Evolutionary conservation across 2,797 vertebrate species (phyloP).

Genomic region (Euthynnus affinis): DNA sequence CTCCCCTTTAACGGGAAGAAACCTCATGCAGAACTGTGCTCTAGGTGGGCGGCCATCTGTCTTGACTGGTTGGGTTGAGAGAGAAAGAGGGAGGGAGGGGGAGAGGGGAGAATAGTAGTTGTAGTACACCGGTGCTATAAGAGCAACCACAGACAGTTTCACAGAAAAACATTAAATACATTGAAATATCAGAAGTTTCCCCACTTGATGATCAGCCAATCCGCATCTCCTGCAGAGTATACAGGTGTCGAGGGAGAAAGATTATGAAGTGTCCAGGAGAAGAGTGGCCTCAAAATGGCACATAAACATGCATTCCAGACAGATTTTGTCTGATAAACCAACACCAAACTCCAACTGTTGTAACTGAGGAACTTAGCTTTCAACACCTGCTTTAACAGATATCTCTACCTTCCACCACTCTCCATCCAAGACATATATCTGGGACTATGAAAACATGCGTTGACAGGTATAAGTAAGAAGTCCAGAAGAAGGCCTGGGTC

Average conservation of each 20-base stretch:
- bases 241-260: constrained; percentile 39
- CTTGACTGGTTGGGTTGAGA: no score
- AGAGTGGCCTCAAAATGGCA: constrained; percentile 44
- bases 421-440: constrained; percentile 60
- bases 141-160: constrained; percentile 18
- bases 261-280: constrained; percentile 26
- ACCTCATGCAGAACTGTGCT: no score
- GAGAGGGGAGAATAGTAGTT: no score
- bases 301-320: constrained; percentile 65
- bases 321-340: constrained; percentile 62
- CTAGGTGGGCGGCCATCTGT: no score
- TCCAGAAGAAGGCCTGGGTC: constrained; percentile 45
- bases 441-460: constrained; percentile 59
- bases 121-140: constrained; percentile 1
- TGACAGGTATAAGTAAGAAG: constrained; percentile 61
- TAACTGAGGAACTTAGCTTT: constrained; percentile 56
- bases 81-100: no score
- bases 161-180: constrained; percentile 47
- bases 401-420: constrained; percentile 52
- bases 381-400: constrained; percentile 63
- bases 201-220: constrained; percentile 21
- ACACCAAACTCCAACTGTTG: constrained; percentile 47
- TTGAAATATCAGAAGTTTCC: constrained; percentile 33
- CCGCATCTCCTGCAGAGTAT: constrained; percentile 36
- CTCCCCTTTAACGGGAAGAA: no score